Base-by-base conservation (phyloP, 2,888 invertebrate genomes). In the Plagiodera versicolora region DNA sequence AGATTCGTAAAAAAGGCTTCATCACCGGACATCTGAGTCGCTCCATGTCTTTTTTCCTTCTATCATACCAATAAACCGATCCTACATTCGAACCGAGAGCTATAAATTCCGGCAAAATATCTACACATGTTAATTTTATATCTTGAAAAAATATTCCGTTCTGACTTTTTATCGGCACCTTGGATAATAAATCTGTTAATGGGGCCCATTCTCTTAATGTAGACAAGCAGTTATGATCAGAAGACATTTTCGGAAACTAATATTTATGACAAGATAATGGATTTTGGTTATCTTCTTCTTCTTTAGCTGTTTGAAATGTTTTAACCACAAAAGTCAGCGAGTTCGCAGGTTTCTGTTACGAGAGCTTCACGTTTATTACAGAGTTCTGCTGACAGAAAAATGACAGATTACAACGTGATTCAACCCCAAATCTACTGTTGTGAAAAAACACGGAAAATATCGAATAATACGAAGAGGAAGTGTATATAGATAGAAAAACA, bases 31-130 rank as follows among this genome's bases (percentile, higher is more conserved):
- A 89, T 75, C 89, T 83, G 1, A 95, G 81, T 71, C 90, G 86
- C 74, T 94, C 90, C 65, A 95, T 83, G 68, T 89, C 87, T 53
- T 88, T 89, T 45, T 86, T 89, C 66, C 86, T 87, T 63, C 95
- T 84, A 78, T 93, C 89, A 77, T 89, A 94, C 90, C 95, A 92
- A 78, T 93, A 95, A 20, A 94, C 87, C 56, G 93, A 81, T 1
- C 95, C 95, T 16, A 89, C 86, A 80, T 93, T 94, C 1, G 92
- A 92, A 1, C 95, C 95, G 56, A 95, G 78, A 1, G 90, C 94
- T 66, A 95, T 85, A 77, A 89, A 94, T 71, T 92, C 90, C 16
- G 87, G 84, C 45, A 91, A 84, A n/a, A 87, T 90, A 81, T 93
- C 93, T 44, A 95, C 84, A 75, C 93, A 93, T 0, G 94, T 95